Conservation (phyloP, 2,888 invertebrate species). For the Crioceris asparagi region DNA sequence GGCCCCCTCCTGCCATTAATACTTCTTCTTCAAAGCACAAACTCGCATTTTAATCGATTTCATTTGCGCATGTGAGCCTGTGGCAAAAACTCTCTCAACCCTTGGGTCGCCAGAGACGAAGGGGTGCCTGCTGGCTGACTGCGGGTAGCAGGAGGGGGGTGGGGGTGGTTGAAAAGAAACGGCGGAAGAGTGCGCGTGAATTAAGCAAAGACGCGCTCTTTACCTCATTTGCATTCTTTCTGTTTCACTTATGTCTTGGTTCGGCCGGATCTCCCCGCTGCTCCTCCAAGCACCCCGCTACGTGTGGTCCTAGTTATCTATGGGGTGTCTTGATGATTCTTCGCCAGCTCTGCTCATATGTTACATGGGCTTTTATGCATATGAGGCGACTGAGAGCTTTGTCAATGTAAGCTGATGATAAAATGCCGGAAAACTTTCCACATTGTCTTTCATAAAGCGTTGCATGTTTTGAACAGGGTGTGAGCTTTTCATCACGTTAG, state of each 20-base stretch:
- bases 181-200: conserved; percentile 40
- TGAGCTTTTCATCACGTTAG: too few species aligned
- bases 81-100: conserved; percentile 41
- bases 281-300: too few species aligned
- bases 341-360: too few species aligned
- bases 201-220: conserved; percentile 40
- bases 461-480: too few species aligned
- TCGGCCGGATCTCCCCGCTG: too few species aligned
- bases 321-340: too few species aligned
- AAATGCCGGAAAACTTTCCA: too few species aligned
- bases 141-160: conserved; percentile 11
- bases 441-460: too few species aligned
- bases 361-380: too few species aligned
- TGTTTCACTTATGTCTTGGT: conserved; percentile 28
- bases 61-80: conserved; percentile 56
- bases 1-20: conserved; percentile 36
- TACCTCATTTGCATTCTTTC: conserved; percentile 38
- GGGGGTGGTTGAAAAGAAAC: conserved; percentile 35
- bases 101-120: conserved; percentile 29
- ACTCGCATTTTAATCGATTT: conserved; percentile 59
- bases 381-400: too few species aligned
- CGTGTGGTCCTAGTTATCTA: too few species aligned
- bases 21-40: conserved; percentile 48
- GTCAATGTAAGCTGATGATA: too few species aligned
- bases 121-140: conserved; percentile 2